A percentile compares a stretch with the other conserved stretches of the same genome.
These are phyloP conservation scores for Uria lomvia DNA, from an alignment of 2,113 vertebrate species.

Conservation along the genomic window DNA sequence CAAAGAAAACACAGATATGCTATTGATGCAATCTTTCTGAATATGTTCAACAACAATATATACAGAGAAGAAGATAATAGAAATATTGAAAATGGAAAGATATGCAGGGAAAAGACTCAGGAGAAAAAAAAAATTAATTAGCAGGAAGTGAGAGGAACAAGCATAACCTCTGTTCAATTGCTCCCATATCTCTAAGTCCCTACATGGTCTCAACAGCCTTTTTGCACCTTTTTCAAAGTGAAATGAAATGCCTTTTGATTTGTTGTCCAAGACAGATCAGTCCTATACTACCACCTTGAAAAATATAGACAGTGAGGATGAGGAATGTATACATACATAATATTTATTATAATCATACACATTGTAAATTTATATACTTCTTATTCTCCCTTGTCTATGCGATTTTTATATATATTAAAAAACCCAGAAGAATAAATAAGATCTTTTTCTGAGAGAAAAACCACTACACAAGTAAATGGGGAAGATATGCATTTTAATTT, in stretches of 20 bases:
- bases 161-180: not conserved
- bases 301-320: not conserved
- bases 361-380: not conserved
- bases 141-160: not conserved
- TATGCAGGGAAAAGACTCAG: fast-evolving
- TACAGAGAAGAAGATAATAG: not conserved
- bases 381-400: not conserved
- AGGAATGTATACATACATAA: not conserved
- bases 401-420: not conserved
- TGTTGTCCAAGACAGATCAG: not conserved
- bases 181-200: not conserved
- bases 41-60: not conserved
- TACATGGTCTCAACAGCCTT: not conserved
- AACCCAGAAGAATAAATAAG: not conserved
- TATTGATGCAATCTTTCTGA: not conserved
- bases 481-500: constrained; percentile 27
- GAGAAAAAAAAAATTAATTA: not conserved
- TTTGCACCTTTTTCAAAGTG: not conserved
- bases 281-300: not conserved
- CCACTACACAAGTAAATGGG: not conserved
- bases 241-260: not conserved
- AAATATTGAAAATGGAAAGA: not conserved
- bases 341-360: not conserved
- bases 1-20: not conserved
- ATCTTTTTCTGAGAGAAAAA: not conserved